These are phyloP conservation scores for Erythrolamprus reginae DNA, from an alignment of 2,113 vertebrate species.

Conservation along the genomic window DNA sequence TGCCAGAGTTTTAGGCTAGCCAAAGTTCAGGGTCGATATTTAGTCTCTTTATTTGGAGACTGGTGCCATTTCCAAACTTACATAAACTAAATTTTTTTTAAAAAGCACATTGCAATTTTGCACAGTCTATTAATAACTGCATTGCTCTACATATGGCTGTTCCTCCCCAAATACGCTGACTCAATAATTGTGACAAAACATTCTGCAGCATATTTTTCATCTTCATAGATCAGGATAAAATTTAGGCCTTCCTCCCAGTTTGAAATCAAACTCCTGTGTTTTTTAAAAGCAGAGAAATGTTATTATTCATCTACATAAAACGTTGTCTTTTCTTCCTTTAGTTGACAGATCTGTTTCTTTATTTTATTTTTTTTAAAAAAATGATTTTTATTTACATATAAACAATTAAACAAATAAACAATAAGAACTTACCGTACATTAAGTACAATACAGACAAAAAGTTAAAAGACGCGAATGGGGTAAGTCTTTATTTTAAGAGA, in stretches of 20 bases:
- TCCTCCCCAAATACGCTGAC: background rate
- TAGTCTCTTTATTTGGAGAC: conserved; percentile 2
- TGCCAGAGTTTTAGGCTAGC: background rate
- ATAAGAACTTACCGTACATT: too few species aligned
- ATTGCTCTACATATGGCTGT: background rate
- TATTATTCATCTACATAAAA: background rate
- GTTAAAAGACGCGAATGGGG: too few species aligned
- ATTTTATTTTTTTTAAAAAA: too few species aligned
- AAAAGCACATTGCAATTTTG: background rate
- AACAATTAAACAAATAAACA: too few species aligned
- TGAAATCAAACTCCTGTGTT: background rate
- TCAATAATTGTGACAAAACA: background rate
- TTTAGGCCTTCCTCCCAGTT: too few species aligned
- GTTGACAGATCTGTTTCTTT: background rate
- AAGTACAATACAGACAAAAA: too few species aligned
- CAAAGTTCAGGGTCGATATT: conserved; percentile 31
- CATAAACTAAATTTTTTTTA: background rate
- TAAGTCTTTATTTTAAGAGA: background rate
- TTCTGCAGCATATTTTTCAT: background rate
- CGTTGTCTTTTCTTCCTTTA: background rate
- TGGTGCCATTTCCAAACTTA: background rate
- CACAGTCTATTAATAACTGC: background rate
- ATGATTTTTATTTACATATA: too few species aligned
- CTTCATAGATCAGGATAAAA: background rate
- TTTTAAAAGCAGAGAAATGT: background rate